Evolutionary conservation across 37 sponge, comb jelly and placozoan genomes (phyloP).

Genomic region (Halisarca cf. caerulea): DNA sequence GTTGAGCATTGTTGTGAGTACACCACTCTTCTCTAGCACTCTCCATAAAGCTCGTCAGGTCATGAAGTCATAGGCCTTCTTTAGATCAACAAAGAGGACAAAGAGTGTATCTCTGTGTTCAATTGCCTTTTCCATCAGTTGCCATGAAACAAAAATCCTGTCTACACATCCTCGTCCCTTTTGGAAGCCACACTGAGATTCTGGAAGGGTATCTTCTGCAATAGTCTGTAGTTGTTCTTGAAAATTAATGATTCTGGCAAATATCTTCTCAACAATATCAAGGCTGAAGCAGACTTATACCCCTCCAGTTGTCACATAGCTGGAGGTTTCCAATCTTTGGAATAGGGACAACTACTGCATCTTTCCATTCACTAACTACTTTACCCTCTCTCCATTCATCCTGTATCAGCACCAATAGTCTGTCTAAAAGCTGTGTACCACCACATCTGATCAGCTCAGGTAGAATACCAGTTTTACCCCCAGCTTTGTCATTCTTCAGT

Average conservation of each 20-base stretch:
- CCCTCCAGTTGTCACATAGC: slow-evolving; percentile 16
- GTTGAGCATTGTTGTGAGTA: slow-evolving; percentile 27
- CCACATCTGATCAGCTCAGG: slow-evolving; percentile 29
- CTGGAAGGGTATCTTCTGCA: slow-evolving; percentile 18
- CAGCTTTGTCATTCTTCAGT: slow-evolving; percentile 43
- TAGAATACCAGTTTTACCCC: slow-evolving; percentile 21
- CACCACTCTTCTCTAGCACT: slow-evolving; percentile 29
- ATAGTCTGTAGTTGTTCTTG: not conserved
- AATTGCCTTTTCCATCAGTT: slow-evolving; percentile 1
- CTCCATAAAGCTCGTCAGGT: slow-evolving; percentile 2
- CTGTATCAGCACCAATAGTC: slow-evolving; percentile 12
- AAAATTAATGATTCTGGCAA: not conserved
- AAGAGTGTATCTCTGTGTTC: slow-evolving; percentile 16
- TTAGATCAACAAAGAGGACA: not conserved
- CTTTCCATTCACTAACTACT: slow-evolving; percentile 26
- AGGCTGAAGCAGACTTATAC: slow-evolving; percentile 29
- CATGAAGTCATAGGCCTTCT: slow-evolving; percentile 32
- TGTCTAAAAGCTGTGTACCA: not conserved
- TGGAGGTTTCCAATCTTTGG: slow-evolving; percentile 12
- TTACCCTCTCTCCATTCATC: not conserved
- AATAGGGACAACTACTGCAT: slow-evolving; percentile 23
- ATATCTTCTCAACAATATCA: not conserved
- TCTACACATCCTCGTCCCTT: slow-evolving; percentile 13
- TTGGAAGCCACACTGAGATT: slow-evolving; percentile 19
- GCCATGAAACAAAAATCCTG: slow-evolving; percentile 28